Conservation (phyloP, 2,113 vertebrate species). For the Centropus unirufus region DNA sequence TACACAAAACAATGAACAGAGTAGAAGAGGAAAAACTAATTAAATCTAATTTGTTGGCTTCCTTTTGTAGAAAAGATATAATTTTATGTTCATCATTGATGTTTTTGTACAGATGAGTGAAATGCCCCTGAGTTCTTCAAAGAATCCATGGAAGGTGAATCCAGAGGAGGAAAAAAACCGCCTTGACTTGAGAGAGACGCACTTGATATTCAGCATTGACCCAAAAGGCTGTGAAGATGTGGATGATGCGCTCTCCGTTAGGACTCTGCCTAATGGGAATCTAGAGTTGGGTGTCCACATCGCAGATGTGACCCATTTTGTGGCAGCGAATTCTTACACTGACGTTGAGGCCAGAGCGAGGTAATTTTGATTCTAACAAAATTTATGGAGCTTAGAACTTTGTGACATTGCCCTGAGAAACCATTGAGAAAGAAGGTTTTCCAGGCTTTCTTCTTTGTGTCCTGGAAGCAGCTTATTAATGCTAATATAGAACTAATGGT, state of each 20-base stretch:
- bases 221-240: conserved; percentile 93
- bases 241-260: conserved; percentile 89
- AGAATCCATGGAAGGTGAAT: conserved; percentile 83
- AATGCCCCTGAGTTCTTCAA: conserved; percentile 84
- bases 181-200: conserved; percentile 79
- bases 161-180: conserved; percentile 69
- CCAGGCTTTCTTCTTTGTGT: not conserved
- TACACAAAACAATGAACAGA: not conserved
- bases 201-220: conserved; percentile 96
- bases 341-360: conserved; percentile 89
- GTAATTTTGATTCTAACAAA: conserved; percentile 54
- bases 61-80: not conserved
- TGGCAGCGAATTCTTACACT: conserved; percentile 83
- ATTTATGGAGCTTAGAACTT: not conserved
- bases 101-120: conserved; percentile 83
- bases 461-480: not conserved
- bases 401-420: not conserved
- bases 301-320: conserved; percentile 94
- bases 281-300: conserved; percentile 96
- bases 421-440: not conserved
- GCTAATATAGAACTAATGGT: not conserved
- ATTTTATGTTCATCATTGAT: not conserved
- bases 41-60: not conserved
- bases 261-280: conserved; percentile 72
- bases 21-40: not conserved